A percentile compares a stretch with the other conserved stretches of the same genome.
phyloP scores from a whole-genome alignment of 2,113 vertebrate species.

The Chaetodon auriga region DNA sequence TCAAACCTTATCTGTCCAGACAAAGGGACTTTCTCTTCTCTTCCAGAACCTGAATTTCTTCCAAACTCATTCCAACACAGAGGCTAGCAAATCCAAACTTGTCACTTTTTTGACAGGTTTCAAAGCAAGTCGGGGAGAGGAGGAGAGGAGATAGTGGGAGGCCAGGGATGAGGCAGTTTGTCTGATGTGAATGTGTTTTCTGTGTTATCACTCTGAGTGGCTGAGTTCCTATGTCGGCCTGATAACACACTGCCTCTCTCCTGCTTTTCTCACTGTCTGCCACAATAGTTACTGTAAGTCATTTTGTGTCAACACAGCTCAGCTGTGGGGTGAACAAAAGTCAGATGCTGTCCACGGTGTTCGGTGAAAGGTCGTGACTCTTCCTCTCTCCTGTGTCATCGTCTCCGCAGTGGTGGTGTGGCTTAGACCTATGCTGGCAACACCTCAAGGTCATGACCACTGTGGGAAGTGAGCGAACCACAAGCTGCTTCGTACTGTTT shows the following conservation, averaged over 20 bases:
- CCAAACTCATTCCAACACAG: slow-evolving; percentile 49
- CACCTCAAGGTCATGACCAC: slow-evolving; percentile 45
- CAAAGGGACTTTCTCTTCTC: slow-evolving; percentile 48
- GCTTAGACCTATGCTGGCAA: slow-evolving; percentile 15
- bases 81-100: slow-evolving; percentile 54
- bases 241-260: slow-evolving; percentile 58
- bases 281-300: slow-evolving; percentile 41
- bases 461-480: slow-evolving; percentile 9
- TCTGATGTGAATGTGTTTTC: slow-evolving; percentile 68
- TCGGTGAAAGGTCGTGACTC: slow-evolving; percentile 43
- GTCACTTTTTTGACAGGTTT: slow-evolving; percentile 48
- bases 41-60: slow-evolving; percentile 57
- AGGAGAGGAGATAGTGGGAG: slow-evolving; percentile 60
- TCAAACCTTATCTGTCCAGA: slow-evolving; percentile 62
- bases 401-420: slow-evolving; percentile 7
- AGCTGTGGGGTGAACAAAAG: slow-evolving; percentile 32
- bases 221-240: slow-evolving; percentile 54
- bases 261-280: slow-evolving; percentile 33
- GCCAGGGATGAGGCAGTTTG: slow-evolving; percentile 57
- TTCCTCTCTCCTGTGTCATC: slow-evolving; percentile 25
- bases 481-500: slow-evolving; percentile 1
- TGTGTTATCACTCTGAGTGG: slow-evolving; percentile 62
- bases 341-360: slow-evolving; percentile 14
- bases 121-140: slow-evolving; percentile 34
- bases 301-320: slow-evolving; percentile 59